These are phyloP conservation scores for Paracyclopina nana DNA, from an alignment of 1,140 invertebrate species.

Conservation along the genomic window DNA sequence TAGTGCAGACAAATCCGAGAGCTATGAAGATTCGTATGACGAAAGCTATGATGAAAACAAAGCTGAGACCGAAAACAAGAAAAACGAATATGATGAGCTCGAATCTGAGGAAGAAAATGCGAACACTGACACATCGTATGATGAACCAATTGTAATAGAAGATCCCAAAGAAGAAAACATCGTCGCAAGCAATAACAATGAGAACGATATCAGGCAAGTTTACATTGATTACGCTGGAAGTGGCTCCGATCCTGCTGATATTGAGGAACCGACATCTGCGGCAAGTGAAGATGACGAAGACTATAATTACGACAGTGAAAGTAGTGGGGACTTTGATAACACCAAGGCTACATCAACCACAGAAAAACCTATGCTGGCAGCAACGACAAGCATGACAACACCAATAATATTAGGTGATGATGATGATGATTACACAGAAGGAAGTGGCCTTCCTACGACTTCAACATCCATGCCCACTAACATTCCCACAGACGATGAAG, in stretches of 20 bases:
- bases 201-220: not conserved
- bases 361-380: not conserved
- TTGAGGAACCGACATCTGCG: no score
- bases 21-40: not conserved
- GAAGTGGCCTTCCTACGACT: not conserved
- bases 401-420: not conserved
- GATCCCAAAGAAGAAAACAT: not conserved
- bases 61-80: no score
- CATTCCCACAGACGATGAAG: constrained; percentile 1
- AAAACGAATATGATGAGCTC: not conserved
- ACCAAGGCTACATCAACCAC: not conserved
- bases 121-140: not conserved
- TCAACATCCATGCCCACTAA: not conserved
- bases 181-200: not conserved
- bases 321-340: not conserved
- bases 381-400: not conserved
- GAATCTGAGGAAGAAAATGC: not conserved
- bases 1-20: not conserved
- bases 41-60: not conserved
- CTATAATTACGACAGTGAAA: not conserved
- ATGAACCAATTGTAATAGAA: not conserved
- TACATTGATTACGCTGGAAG: not conserved
- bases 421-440: not conserved
- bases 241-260: no score
- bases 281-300: no score